These are phyloP conservation scores for Mimumesa dahlbomi DNA, from an alignment of 2,888 invertebrate genomes.

Conservation along the genomic window DNA sequence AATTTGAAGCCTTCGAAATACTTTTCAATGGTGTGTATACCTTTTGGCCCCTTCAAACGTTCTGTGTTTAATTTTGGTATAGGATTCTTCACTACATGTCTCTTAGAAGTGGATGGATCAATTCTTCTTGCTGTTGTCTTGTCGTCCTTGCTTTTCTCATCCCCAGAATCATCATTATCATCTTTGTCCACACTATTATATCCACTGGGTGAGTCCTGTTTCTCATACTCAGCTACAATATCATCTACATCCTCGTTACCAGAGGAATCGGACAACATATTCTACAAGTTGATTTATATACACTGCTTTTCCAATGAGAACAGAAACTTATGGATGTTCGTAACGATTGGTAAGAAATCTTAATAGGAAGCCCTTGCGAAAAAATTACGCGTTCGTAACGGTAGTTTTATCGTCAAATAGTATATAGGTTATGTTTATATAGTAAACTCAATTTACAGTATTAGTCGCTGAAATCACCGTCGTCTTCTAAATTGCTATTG, in stretches of 20 bases:
- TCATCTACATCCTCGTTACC: conserved; percentile 39
- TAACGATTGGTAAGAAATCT: no score
- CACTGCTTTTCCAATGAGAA: not conserved
- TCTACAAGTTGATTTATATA: conserved; percentile 35
- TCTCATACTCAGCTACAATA: conserved; percentile 58
- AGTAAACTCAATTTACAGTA: not conserved
- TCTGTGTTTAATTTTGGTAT: conserved; percentile 86
- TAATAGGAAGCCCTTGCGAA: no score
- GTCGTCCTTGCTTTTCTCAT: conserved; percentile 32
- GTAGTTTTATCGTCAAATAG: not conserved
- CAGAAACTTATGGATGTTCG: no score
- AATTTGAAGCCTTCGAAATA: conserved; percentile 91
- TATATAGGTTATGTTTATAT: conserved; percentile 39
- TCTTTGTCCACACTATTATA: conserved; percentile 13
- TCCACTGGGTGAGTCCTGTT: conserved; percentile 31
- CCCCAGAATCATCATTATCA: conserved; percentile 15
- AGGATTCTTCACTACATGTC: conserved; percentile 84
- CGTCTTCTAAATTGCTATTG: conserved; percentile 80
- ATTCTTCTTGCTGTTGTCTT: conserved; percentile 77
- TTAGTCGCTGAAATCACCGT: no score
- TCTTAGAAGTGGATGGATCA: conserved; percentile 80
- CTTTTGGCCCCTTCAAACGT: conserved; percentile 88
- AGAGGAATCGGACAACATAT: conserved; percentile 44
- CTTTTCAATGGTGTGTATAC: conserved; percentile 89
- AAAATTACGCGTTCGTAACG: no score